These are phyloP conservation scores for Scotopteryx bipunctaria DNA, from an alignment of 2,888 invertebrate species.

Conservation along the genomic window DNA sequence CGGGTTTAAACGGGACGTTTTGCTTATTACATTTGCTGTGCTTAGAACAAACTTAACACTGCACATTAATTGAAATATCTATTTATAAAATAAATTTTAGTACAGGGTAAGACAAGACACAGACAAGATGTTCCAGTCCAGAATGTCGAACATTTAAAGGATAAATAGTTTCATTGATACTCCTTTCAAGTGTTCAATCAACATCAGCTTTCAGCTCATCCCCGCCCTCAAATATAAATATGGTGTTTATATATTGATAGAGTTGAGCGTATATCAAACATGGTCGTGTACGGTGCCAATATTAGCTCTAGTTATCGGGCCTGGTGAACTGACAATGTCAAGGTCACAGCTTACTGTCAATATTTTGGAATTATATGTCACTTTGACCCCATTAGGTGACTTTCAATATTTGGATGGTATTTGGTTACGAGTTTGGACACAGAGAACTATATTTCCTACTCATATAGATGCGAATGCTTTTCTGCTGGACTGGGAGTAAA, in stretches of 20 bases:
- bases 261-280: conserved; percentile 80
- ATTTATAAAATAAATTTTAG: neutral
- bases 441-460: no score
- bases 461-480: no score
- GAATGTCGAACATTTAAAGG: no score
- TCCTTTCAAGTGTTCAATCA: neutral
- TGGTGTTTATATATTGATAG: conserved; percentile 83
- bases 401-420: no score
- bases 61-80: no score
- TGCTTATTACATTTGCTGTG: no score
- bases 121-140: no score
- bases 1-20: no score
- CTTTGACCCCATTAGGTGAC: conserved; percentile 39
- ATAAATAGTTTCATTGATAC: neutral
- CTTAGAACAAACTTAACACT: no score
- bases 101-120: no score
- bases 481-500: no score
- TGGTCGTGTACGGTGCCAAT: conserved; percentile 76
- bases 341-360: conserved; percentile 62
- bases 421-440: no score
- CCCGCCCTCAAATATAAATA: conserved; percentile 75
- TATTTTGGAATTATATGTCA: conserved; percentile 55
- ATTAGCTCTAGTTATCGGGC: conserved; percentile 81
- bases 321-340: conserved; percentile 74
- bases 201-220: conserved; percentile 15